Base-by-base conservation (phyloP, 64 coral and sea anemone genomes). In the Montipora capricornis region DNA sequence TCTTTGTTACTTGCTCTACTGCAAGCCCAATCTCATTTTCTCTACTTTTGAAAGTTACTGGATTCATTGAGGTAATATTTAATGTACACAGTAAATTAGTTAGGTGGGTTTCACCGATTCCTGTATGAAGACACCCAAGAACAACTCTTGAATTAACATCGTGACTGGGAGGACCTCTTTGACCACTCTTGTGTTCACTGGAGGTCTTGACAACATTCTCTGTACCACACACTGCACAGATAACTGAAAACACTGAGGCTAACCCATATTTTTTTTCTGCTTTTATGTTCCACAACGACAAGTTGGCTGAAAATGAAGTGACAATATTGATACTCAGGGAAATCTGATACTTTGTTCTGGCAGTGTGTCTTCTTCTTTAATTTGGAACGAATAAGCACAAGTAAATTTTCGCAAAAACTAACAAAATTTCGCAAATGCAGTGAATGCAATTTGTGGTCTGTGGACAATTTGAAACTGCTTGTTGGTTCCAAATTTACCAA, bases 91-190 rank as follows among this genome's bases (percentile, higher is more conserved):
- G 57, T 12, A 95, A 15, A 52, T 88, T 92, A 49, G 80, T 88
- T 1, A 92, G 13, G 45, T 95, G 89, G 0, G 76, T 88, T 4
- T 92, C 15, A 10, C 94, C 83, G 77, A 95, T 95, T 46, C 83
- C 89, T 75, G 82, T 22, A 85, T 96, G 87, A 2, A 90, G 75
- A 37, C 84, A 93, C 4, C 80, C 90, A 29, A 96, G 90, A 49
- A 73, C 95, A n/a, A 81, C 86, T 66, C 79, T 89, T 16, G 90
- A 66, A 57, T 91, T 96, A 26, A 96, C 88, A 55, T 96, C 95
- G 55, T 68, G 59, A 61, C 68, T 58, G 20, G 7, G 61, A 24
- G 95, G 90, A 20, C 95, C 90, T 57, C 95, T 57, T 16, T 49
- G 75, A n/a, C 95, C 86, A 74, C 26, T 77, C 51, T 79, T 92